phyloP scores from a whole-genome alignment of 2,113 vertebrate species.

The Corythaeola cristata region DNA sequence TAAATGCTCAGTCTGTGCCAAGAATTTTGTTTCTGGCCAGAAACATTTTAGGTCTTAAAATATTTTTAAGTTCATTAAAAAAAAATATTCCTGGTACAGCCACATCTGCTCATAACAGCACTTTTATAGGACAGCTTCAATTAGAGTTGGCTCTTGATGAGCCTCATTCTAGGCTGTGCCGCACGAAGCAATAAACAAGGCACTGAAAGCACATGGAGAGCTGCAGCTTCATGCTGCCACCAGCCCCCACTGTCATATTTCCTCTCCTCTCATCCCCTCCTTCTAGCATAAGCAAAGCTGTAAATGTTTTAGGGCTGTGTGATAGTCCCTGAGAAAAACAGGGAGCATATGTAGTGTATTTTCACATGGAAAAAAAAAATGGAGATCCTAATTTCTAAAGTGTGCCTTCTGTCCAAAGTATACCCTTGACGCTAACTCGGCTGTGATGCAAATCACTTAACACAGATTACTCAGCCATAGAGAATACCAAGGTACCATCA shows the following conservation, averaged over 20 bases:
- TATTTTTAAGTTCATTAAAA: slow-evolving; percentile 17
- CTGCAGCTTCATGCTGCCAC: slow-evolving; percentile 23
- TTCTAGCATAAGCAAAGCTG: slow-evolving; percentile 38
- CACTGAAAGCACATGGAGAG: slow-evolving; percentile 5
- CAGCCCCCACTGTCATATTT: slow-evolving; percentile 29
- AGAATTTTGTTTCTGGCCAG: neutral
- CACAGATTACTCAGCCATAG: slow-evolving; percentile 69
- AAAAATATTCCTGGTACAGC: neutral
- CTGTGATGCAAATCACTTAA: slow-evolving; percentile 71
- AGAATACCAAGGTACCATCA: slow-evolving; percentile 57
- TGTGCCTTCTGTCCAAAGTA: slow-evolving; percentile 72
- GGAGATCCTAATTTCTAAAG: slow-evolving; percentile 65
- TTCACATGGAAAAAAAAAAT: slow-evolving; percentile 56
- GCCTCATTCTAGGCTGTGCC: slow-evolving; percentile 29
- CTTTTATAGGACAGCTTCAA: slow-evolving; percentile 53
- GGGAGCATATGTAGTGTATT: slow-evolving; percentile 72
- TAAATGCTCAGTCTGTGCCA: neutral
- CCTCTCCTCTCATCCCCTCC: neutral
- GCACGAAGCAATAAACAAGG: slow-evolving; percentile 20
- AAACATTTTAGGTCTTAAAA: slow-evolving; percentile 24
- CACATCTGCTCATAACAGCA: slow-evolving; percentile 45
- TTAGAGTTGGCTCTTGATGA: slow-evolving; percentile 57
- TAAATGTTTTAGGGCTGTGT: slow-evolving; percentile 68
- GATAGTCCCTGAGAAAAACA: slow-evolving; percentile 74
- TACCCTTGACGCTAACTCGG: slow-evolving; percentile 60